Evolutionary conservation across 2,888 invertebrate species (phyloP), one percentile per base, ranked within the genome.

Genomic region (Liodrosophila aerea): DNA sequence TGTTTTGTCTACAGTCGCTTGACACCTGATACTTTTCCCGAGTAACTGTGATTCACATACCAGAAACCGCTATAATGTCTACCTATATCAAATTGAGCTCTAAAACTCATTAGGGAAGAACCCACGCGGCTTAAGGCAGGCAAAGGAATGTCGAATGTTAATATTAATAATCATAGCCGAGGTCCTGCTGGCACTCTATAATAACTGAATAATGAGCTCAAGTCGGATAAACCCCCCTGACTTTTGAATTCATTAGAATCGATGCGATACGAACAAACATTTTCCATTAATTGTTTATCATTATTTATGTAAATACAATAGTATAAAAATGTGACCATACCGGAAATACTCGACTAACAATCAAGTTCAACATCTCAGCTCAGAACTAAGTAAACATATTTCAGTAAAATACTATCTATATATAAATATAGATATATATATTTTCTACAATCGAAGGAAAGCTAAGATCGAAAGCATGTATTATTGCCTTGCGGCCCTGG

Each of bases 21-120:
- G 73, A 67, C 39, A 69, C 34, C 4, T 29, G 73, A 67, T 53
- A 67, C 66, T 40, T 64, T 40, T 61, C 41, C 29, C 9, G 11
- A 30, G 15, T 27, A 39, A 4, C 39, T 11, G 16, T 34, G 7
- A 34, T 34, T 34, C 34, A 11, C 7, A 12, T 8, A 29, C 9
- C 9, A 8, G 29, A 29, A 7, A 8, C 8, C 29, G 29, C 29
- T 22, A 22, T 22, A 5, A 2, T 4, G 34, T 12, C 34, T 12
- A 34, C 7, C 8, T 34, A 13, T 39, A 39, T 39, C 39, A 18
- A 29, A 16, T 16, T 39, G 18, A 39, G 16, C 39, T n/a, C 7
- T n/a, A 16, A 39, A 39, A 9, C 39, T 37, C 22, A 22, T 22
- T 22, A n/a, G 9, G n/a, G 4, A n/a, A 22, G 2, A 22, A 22